A percentile compares a stretch with the other conserved stretches of the same genome.
phyloP scores from a whole-genome alignment of 2,888 invertebrate genomes.

The Sphaeridia pumilis region DNA sequence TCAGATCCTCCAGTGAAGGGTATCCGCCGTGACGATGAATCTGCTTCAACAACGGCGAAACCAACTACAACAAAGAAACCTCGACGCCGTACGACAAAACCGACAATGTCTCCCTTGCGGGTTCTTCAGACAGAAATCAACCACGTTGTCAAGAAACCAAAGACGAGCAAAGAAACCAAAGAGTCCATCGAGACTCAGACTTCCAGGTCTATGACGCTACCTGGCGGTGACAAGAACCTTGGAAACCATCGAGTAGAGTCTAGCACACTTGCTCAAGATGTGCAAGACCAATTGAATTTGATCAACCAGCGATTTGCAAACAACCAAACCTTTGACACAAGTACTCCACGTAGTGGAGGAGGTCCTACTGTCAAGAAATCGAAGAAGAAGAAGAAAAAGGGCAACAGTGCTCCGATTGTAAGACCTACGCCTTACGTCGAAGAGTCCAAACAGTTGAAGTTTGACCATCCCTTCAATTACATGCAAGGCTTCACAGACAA shows the following conservation, averaged over 20 bases:
- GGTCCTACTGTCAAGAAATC: background rate
- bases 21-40: background rate
- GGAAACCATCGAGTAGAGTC: slow-evolving; percentile 8
- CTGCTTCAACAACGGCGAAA: background rate
- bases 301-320: slow-evolving; percentile 4
- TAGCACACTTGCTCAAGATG: background rate
- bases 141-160: background rate
- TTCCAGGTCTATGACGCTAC: background rate
- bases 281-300: slow-evolving; percentile 5
- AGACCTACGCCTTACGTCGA: background rate
- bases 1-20: background rate
- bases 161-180: background rate
- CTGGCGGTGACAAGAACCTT: background rate
- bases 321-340: background rate
- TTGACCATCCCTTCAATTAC: background rate
- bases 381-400: background rate
- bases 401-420: background rate
- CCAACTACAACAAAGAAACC: slow-evolving; percentile 1
- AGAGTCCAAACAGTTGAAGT: slow-evolving; percentile 11
- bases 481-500: slow-evolving; percentile 1
- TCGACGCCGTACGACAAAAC: slow-evolving; percentile 18
- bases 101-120: slow-evolving; percentile 20
- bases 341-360: background rate
- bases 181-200: background rate
- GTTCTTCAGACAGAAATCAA: slow-evolving; percentile 19